Evolutionary conservation across 2,797 vertebrate species (phyloP), one percentile per base, ranked within the genome.

Genomic region (Esox masquinongy): DNA sequence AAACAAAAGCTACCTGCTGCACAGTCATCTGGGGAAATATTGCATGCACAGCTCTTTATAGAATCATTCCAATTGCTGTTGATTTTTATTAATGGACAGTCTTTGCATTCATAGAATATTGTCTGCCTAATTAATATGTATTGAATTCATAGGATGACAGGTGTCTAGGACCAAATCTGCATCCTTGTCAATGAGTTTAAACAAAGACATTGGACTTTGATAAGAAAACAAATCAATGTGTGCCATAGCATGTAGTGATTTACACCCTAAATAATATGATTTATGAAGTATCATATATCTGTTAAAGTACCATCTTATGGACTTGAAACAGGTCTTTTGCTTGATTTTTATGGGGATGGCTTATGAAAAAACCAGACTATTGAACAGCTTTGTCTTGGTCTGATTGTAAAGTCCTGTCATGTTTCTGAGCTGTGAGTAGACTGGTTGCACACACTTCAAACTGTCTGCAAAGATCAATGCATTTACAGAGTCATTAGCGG

Each of bases 401-500:
- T 59, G n/a, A 12, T 61, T 68, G 80, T 77, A 80, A 75, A 83
- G 80, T 83, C 76, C 8, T 79, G 72, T 74, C 75, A 81, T 77
- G 73, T 79, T 84, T 77, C 83, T 81, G 72, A 84, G 71, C 82
- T 79, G 79, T 85, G 78, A 77, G 67, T 47, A 79, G 82, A 87
- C 82, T 77, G 75, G 81, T 70, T 80, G 74, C 85, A 75, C 79
- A 85, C 31, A 22, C 67, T 68, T 47, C 77, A 83, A 79, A 84
- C 81, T 83, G 84, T 85, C 81, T 81, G 76, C 77, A 82, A 79
- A 68, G 73, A 83, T 81, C 76, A 76, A 82, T 80, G 71, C 68
- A 77, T 72, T 76, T 72, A 61, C 72, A 63, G 77, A 81, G 77
- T 79, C 89, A 89, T 91, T 89, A 90, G 78, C 84, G 79, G 72